These are phyloP conservation scores for Alethe diademata DNA, from an alignment of 2,113 vertebrate species.

Conservation along the genomic window DNA sequence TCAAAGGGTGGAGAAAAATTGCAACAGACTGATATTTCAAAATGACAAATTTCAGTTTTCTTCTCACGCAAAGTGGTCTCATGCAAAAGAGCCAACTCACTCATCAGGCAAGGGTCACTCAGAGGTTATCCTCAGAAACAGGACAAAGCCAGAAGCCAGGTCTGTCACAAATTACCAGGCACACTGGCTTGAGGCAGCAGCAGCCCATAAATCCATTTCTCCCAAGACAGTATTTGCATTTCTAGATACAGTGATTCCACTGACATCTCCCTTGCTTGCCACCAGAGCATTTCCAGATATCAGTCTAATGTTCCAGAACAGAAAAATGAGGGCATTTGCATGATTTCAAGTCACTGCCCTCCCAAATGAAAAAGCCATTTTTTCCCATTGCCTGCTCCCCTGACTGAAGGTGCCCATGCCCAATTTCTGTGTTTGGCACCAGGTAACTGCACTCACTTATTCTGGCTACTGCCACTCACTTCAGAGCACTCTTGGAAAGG, in stretches of 20 bases:
- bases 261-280: background rate
- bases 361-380: background rate
- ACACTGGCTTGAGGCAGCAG: background rate
- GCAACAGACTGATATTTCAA: background rate
- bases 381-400: background rate
- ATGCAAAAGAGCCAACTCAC: background rate
- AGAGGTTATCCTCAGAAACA: background rate
- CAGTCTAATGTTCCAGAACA: background rate
- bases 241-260: background rate
- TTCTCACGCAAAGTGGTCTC: background rate
- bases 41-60: background rate
- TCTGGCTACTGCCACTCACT: background rate
- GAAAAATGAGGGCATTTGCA: background rate
- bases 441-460: background rate
- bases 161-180: slow-evolving; percentile 1
- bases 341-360: background rate
- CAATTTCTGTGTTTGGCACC: background rate
- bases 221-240: background rate
- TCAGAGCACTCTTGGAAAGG: background rate
- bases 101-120: background rate
- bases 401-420: background rate
- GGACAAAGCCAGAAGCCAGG: background rate
- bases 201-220: background rate
- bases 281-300: slow-evolving; percentile 15
- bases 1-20: background rate